Conservation (phyloP, 2,113 vertebrate genomes). For the Alexandromys fortis region DNA sequence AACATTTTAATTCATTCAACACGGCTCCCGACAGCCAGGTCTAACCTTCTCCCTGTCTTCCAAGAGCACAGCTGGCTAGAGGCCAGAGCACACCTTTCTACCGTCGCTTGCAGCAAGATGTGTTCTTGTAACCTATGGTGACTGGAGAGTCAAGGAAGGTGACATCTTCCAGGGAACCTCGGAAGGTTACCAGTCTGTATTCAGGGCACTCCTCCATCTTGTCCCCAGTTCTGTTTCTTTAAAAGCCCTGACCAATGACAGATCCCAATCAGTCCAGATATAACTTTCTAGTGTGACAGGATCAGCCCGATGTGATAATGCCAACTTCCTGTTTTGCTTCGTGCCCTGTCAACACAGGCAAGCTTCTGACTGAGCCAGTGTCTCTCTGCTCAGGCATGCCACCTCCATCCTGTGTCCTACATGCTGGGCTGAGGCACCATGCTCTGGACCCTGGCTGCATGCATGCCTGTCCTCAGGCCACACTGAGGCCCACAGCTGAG, state of each 20-base stretch:
- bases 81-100: not conserved
- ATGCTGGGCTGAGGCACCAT: not conserved
- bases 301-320: not conserved
- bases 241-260: not conserved
- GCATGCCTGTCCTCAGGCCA: too few species aligned
- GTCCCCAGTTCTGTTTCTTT: not conserved
- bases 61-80: not conserved
- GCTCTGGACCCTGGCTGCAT: not conserved
- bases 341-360: fast-evolving
- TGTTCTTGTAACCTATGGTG: not conserved
- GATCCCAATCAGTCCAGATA: not conserved
- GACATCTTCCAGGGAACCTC: not conserved
- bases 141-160: not conserved
- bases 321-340: not conserved
- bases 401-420: not conserved
- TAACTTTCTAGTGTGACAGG: conserved; percentile 13
- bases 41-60: not conserved
- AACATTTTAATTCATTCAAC: too few species aligned
- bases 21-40: not conserved
- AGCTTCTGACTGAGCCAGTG: not conserved
- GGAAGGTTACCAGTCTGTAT: not conserved
- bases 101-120: not conserved
- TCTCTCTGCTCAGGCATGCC: not conserved
- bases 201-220: not conserved
- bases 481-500: not conserved